phyloP scores from a whole-genome alignment of 2,113 vertebrate genomes.

The Prionailurus viverrinus region DNA sequence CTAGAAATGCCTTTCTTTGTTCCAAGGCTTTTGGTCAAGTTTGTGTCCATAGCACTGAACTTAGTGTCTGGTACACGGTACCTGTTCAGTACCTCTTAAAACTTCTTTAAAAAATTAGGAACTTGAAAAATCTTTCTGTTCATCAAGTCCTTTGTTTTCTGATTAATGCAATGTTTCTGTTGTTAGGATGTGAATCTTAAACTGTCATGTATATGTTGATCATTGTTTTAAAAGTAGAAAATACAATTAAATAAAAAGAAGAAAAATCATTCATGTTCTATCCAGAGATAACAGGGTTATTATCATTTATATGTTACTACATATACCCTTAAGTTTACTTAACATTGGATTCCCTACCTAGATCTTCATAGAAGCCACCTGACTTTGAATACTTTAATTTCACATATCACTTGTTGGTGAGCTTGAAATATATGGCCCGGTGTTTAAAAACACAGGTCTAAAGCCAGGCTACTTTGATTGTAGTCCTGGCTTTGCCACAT shows the following conservation, averaged over 20 bases:
- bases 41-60: not conserved
- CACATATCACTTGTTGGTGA: not conserved
- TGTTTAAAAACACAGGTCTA: not conserved
- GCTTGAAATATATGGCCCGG: not conserved
- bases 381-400: slow-evolving; percentile 35
- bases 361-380: not conserved
- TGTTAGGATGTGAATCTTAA: not conserved
- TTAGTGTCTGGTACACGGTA: not conserved
- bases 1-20: not conserved
- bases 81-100: not conserved
- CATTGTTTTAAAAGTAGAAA: not conserved
- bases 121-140: not conserved
- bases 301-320: not conserved
- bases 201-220: not conserved
- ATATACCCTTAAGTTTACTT: not conserved
- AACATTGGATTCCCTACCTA: not conserved
- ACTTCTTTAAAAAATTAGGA: slow-evolving; percentile 13
- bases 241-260: not conserved
- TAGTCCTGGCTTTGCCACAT: not conserved
- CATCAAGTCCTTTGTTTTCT: not conserved
- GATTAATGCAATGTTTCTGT: not conserved
- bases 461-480: not conserved
- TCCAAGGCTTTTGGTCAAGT: not conserved
- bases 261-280: not conserved
- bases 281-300: not conserved